These are phyloP conservation scores for Unio delphinus DNA, from an alignment of 2,888 invertebrate species.

Conservation along the genomic window DNA sequence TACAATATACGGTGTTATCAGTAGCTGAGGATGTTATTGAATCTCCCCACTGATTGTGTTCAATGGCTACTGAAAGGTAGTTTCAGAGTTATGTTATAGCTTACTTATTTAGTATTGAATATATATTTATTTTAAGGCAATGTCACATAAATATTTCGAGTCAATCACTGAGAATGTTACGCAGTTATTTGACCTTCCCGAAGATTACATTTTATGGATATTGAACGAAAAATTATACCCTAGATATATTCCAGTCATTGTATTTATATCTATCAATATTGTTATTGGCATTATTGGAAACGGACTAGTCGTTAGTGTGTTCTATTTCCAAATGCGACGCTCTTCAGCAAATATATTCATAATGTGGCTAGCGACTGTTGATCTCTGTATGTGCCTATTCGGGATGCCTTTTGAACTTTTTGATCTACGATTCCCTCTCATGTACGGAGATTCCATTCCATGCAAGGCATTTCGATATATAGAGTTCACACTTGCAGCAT, in stretches of 20 bases:
- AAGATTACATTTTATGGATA: constrained; percentile 10
- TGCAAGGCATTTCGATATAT: constrained; percentile 13
- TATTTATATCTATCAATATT: constrained; percentile 11
- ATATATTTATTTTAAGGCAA: no score
- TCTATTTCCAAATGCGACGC: constrained; percentile 1
- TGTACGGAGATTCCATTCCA: constrained; percentile 8
- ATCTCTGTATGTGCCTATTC: constrained; percentile 11
- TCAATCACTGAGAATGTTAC: no score
- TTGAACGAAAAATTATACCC: constrained; percentile 12
- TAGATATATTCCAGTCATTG: constrained; percentile 13
- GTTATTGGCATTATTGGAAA: constrained; percentile 12
- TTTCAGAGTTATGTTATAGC: no score
- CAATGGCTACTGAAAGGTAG: no score
- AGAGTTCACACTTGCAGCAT: constrained; percentile 14
- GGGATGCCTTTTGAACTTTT: constrained; percentile 20
- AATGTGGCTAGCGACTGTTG: constrained; percentile 11
- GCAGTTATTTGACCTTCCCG: no score
- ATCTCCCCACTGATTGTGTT: no score
- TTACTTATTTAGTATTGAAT: no score
- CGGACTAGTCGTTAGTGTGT: constrained; percentile 19
- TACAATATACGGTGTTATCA: no score
- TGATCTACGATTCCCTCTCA: constrained; percentile 15
- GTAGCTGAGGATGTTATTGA: no score
- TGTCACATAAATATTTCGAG: no score
- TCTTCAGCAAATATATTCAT: constrained; percentile 17